Percentiles rank a stretch among this genome's conserved stretches.
Evolutionary conservation across 2,113 vertebrate species (phyloP).

Genomic region (Eulacestoma nigropectus): DNA sequence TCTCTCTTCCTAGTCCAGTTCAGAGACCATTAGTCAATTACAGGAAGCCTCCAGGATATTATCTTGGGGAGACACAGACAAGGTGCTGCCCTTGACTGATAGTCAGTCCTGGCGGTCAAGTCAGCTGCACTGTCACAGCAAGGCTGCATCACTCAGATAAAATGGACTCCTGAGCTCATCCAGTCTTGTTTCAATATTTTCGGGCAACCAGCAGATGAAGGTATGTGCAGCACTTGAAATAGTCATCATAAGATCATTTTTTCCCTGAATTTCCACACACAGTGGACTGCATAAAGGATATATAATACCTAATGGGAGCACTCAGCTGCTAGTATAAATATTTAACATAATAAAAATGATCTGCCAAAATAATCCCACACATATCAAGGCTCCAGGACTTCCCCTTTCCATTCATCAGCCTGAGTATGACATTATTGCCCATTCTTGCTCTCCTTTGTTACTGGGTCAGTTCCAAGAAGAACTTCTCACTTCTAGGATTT

Average conservation of each 20-base stretch:
- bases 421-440: not conserved
- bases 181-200: not conserved
- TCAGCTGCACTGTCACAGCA: not conserved
- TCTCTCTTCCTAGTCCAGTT: not conserved
- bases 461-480: not conserved
- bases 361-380: not conserved
- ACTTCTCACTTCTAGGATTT: not conserved
- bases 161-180: not conserved
- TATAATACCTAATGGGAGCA: not conserved
- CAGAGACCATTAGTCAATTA: not conserved
- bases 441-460: not conserved
- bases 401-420: not conserved
- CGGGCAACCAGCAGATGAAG: fast-evolving
- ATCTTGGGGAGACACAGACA: not conserved
- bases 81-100: not conserved
- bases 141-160: not conserved
- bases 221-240: not conserved
- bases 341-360: not conserved
- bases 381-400: not conserved
- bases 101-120: not conserved
- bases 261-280: not conserved
- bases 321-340: not conserved
- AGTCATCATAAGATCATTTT: not conserved
- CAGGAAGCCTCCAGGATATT: not conserved
- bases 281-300: not conserved